Evolutionary conservation across 2,888 invertebrate genomes (phyloP).

Genomic region (Tanytarsus gracilentus): DNA sequence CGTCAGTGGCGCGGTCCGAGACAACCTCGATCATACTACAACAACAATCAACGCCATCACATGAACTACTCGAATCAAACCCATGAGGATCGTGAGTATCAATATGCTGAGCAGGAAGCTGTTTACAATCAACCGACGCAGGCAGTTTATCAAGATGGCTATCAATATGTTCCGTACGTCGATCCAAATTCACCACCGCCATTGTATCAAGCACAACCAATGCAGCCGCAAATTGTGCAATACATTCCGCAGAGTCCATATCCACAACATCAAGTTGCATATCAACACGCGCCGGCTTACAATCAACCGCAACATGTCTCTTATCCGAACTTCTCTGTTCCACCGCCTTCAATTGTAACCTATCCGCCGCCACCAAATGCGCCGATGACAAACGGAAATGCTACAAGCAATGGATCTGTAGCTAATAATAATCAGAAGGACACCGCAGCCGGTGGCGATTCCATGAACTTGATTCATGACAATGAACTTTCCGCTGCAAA

Average conservation of each 20-base stretch:
- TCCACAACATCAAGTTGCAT: neutral
- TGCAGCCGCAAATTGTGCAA: neutral
- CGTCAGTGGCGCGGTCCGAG: neutral
- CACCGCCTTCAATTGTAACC: neutral
- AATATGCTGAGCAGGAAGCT: neutral
- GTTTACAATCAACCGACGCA: neutral
- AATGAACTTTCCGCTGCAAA: neutral
- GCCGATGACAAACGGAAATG: neutral
- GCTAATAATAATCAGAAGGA: too few species aligned
- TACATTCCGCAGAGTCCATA: neutral
- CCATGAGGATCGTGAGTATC: neutral
- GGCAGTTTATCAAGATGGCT: neutral
- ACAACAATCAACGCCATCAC: neutral
- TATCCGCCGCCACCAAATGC: neutral
- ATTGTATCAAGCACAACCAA: neutral
- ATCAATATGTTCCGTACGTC: neutral
- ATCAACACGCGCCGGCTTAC: neutral
- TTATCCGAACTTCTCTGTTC: constrained; percentile 7
- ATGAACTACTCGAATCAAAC: too few species aligned
- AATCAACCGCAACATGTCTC: neutral
- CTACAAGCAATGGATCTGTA: too few species aligned
- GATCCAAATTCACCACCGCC: neutral
- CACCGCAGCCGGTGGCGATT: neutral
- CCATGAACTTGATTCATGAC: constrained; percentile 2
- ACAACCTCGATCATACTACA: neutral